Base-by-base conservation (phyloP, 1,140 invertebrate genomes). In the Megathymus violae region DNA sequence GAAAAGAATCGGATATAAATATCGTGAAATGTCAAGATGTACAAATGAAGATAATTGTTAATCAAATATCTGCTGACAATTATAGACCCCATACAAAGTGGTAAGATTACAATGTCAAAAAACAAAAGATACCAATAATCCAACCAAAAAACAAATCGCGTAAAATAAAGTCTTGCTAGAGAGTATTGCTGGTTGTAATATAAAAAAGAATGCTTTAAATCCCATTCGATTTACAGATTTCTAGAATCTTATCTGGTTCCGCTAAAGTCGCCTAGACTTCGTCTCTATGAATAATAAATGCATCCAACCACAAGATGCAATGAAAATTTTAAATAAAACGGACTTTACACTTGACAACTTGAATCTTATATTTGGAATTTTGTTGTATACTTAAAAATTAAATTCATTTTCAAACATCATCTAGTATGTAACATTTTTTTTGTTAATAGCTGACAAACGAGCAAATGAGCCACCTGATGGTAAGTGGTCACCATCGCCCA, bases 151-250 rank as follows among this genome's bases (percentile, higher is more conserved):
- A 31, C 4, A n/a, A n/a, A 31, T 31, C 27, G 1, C 1, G 7
- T 31, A 31, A 31, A 31, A 31, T 4, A 6, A 1, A 31, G n/a
- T 43, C 40, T 44, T 27, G 40, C 41, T 40, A 14, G n/a, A 54
- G 14, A 58, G 46, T 14, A 17, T 43, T 40, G n/a, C n/a, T n/a
- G 13, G 4, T 15, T 19, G 14, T 25, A 34, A 27, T 58, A 54
- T 54, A 58, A 44, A n/a, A n/a, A 44, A 43, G 40, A 46, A 58
- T 14, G 54, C 54, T 58, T 34, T 58, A 58, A 58, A 58, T 58
- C 41, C 41, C 41, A 58, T 58, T 58, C 54, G 54, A 58, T 58
- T 58, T 58, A 58, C 54, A 58, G 54, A 58, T 58, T 44, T 34
- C 13, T 58, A 46, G 43, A 46, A 58, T 34, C 41, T 58, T 58